phyloP scores from a whole-genome alignment of 2,113 vertebrate genomes.

The Epinephelus moara region DNA sequence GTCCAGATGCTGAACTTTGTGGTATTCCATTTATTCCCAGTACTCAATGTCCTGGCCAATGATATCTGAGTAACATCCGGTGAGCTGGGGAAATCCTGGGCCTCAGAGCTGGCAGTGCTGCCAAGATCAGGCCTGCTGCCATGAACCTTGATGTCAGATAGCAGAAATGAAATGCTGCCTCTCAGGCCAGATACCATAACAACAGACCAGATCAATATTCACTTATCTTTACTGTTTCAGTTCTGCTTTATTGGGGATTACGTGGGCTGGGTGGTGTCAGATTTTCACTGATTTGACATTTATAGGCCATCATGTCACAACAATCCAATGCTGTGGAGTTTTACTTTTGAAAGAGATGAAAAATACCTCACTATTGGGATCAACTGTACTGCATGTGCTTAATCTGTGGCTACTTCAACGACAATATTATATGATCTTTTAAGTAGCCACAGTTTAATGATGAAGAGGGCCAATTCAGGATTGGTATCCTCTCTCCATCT shows the following conservation, averaged over 20 bases:
- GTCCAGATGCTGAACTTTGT: slow-evolving; percentile 76
- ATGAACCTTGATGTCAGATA: slow-evolving; percentile 70
- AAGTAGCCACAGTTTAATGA: too few relatives aligned
- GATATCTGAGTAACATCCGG: slow-evolving; percentile 76
- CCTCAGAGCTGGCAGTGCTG: slow-evolving; percentile 57
- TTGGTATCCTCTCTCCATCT: too few relatives aligned
- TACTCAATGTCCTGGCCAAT: slow-evolving; percentile 78
- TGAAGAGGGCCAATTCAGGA: too few relatives aligned
- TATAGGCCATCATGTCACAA: neutral
- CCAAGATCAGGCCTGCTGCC: slow-evolving; percentile 69
- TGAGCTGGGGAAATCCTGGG: slow-evolving; percentile 75
- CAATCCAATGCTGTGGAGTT: neutral
- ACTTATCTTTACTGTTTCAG: slow-evolving; percentile 41
- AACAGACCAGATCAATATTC: slow-evolving; percentile 35
- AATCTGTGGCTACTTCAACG: neutral
- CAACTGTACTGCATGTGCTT: neutral
- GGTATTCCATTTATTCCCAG: slow-evolving; percentile 76
- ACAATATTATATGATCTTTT: too few relatives aligned
- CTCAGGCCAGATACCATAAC: slow-evolving; percentile 37
- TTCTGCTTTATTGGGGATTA: slow-evolving; percentile 36
- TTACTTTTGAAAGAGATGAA: neutral
- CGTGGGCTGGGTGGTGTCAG: neutral
- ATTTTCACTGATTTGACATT: slow-evolving; percentile 22
- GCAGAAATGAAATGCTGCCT: slow-evolving; percentile 64
- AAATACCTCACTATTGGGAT: slow-evolving; percentile 10